phyloP scores from a whole-genome alignment of 2,888 invertebrate species.

The Eristalinus sepulchralis region DNA sequence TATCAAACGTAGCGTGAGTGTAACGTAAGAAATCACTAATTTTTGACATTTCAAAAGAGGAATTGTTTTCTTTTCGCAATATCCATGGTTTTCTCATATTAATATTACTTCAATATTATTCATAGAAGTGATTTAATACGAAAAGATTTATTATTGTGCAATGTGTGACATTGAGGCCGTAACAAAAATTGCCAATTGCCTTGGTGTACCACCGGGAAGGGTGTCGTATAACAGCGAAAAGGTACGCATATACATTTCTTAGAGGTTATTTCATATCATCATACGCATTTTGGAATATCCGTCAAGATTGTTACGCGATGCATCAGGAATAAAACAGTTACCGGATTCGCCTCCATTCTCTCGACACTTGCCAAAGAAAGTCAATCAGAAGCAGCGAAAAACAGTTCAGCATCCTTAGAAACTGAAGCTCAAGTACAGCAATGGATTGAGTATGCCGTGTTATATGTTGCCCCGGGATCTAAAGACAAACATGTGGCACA shows the following conservation, averaged over 20 bases:
- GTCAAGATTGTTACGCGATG: slow-evolving; percentile 82
- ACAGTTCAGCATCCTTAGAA: slow-evolving; percentile 77
- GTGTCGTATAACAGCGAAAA: slow-evolving; percentile 83
- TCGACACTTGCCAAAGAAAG: slow-evolving; percentile 81
- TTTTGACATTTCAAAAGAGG: slow-evolving; percentile 17
- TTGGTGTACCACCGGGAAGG: slow-evolving; percentile 82
- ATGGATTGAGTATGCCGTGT: slow-evolving; percentile 86
- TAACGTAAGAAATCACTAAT: background rate
- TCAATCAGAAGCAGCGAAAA: slow-evolving; percentile 76
- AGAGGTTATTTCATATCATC: background rate
- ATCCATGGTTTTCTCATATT: slow-evolving; percentile 16
- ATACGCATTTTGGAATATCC: background rate
- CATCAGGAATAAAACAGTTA: slow-evolving; percentile 81
- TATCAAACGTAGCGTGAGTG: slow-evolving; percentile 5
- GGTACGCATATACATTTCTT: slow-evolving; percentile 72
- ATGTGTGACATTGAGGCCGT: slow-evolving; percentile 80
- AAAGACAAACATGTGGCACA: slow-evolving; percentile 77
- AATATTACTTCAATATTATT: background rate
- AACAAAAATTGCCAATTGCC: slow-evolving; percentile 82
- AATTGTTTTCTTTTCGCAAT: background rate
- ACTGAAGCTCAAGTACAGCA: slow-evolving; percentile 83
- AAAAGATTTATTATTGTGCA: slow-evolving; percentile 13
- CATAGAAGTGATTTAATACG: background rate
- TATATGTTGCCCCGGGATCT: slow-evolving; percentile 78
- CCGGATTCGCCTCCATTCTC: slow-evolving; percentile 83